Percentiles rank a stretch among this genome's conserved stretches.
These are phyloP conservation scores for Pelusios castaneus DNA, from an alignment of 2,113 vertebrate species.

Conservation along the genomic window DNA sequence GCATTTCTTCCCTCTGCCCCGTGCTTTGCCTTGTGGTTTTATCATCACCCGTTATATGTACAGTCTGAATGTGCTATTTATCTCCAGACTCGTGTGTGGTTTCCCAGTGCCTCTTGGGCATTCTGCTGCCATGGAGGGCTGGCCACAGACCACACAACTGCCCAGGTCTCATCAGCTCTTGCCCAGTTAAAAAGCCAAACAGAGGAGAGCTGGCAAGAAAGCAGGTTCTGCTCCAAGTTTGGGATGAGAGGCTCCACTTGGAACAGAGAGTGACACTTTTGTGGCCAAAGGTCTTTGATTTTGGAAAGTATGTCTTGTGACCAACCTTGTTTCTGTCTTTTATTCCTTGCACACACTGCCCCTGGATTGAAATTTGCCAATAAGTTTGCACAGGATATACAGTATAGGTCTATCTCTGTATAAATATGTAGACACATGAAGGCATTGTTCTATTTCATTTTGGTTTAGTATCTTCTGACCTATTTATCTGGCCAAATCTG, in stretches of 20 bases:
- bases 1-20: neutral
- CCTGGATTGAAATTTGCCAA: constrained; percentile 63
- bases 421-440: constrained; percentile 32
- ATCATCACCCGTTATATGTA: neutral
- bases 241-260: fast-evolving
- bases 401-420: constrained; percentile 29
- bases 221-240: neutral
- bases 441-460: neutral
- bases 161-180: neutral
- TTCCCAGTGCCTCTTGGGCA: fast-evolving
- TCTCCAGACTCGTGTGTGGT: neutral
- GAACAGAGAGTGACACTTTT: neutral
- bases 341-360: constrained; percentile 42
- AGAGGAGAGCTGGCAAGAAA: fast-evolving
- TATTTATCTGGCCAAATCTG: neutral
- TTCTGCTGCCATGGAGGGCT: neutral
- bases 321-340: constrained; percentile 52
- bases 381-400: constrained; percentile 38
- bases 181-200: neutral
- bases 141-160: neutral
- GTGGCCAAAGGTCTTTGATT: neutral
- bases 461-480: neutral
- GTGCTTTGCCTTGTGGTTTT: neutral
- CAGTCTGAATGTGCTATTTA: constrained; percentile 26
- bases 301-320: neutral